phyloP scores from a whole-genome alignment of 1,140 invertebrate species.

The Cheumatopsyche charites region DNA sequence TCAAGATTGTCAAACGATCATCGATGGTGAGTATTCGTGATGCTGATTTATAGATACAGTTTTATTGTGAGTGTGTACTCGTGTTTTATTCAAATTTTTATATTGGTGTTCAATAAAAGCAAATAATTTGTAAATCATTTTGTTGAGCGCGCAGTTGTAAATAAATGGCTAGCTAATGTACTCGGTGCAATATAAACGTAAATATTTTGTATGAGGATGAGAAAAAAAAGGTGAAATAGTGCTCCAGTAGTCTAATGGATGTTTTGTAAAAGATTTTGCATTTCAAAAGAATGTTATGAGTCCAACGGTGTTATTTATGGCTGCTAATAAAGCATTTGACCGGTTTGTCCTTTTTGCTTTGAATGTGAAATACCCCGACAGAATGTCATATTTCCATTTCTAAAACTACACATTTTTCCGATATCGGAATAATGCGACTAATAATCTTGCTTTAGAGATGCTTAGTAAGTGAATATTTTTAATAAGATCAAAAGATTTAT shows the following conservation, averaged over 20 bases:
- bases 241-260: slow-evolving; percentile 38
- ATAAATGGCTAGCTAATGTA: slow-evolving; percentile 20
- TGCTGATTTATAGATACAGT: neutral
- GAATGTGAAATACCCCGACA: neutral
- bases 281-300: slow-evolving; percentile 29
- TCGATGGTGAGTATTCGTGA: neutral
- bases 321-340: slow-evolving; percentile 13
- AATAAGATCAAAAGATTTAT: too few relatives aligned
- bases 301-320: slow-evolving; percentile 25
- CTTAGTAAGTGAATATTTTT: too few relatives aligned
- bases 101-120: slow-evolving; percentile 12
- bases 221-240: slow-evolving; percentile 25
- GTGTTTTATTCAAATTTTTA: neutral
- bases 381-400: too few relatives aligned
- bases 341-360: neutral
- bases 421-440: too few relatives aligned
- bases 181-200: slow-evolving; percentile 14
- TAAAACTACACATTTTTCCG: neutral
- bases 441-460: too few relatives aligned
- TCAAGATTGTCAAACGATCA: neutral
- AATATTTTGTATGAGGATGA: slow-evolving; percentile 12
- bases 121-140: slow-evolving; percentile 20
- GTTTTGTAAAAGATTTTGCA: slow-evolving; percentile 27
- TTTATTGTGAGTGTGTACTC: neutral
- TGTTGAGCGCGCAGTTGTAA: slow-evolving; percentile 1